Evolutionary conservation across 2,113 vertebrate species (phyloP).

Genomic region (Dipodomys spectabilis): DNA sequence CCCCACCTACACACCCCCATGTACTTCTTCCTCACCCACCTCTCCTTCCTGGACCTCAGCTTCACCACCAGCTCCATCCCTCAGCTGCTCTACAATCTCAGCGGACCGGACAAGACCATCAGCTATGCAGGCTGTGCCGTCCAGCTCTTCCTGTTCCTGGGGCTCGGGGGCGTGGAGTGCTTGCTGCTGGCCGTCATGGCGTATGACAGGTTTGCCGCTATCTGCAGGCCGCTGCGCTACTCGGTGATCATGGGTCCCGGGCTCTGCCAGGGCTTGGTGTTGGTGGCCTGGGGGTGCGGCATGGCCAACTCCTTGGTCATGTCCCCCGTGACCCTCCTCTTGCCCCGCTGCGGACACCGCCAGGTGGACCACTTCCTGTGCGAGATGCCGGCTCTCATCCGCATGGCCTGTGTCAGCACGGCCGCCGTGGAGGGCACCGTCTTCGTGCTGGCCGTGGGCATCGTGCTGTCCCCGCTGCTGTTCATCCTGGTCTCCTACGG

Average conservation of each 20-base stretch:
- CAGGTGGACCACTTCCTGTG: slow-evolving; percentile 72
- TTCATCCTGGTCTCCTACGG: slow-evolving; percentile 62
- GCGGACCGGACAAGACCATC: slow-evolving; percentile 40
- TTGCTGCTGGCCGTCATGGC: slow-evolving; percentile 69
- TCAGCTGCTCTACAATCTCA: slow-evolving; percentile 67
- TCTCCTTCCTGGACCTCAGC: slow-evolving; percentile 74
- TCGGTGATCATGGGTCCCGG: slow-evolving; percentile 20
- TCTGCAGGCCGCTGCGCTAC: slow-evolving; percentile 71
- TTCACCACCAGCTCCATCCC: slow-evolving; percentile 74
- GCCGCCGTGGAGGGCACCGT: background rate
- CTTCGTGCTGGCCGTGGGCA: slow-evolving; percentile 44
- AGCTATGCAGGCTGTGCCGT: slow-evolving; percentile 61
- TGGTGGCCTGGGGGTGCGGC: slow-evolving; percentile 37
- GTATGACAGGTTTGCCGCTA: slow-evolving; percentile 53
- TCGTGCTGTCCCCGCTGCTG: slow-evolving; percentile 48
- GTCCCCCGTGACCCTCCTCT: slow-evolving; percentile 57
- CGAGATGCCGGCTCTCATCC: slow-evolving; percentile 74
- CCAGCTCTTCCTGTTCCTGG: slow-evolving; percentile 69
- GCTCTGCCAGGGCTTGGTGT: slow-evolving; percentile 48
- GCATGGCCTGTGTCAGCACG: slow-evolving; percentile 46
- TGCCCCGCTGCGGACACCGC: slow-evolving; percentile 13
- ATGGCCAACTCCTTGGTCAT: slow-evolving; percentile 66
- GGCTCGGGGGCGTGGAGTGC: slow-evolving; percentile 63
- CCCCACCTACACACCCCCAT: slow-evolving; percentile 52
- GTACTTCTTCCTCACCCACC: slow-evolving; percentile 77